Evolutionary conservation across 2,888 invertebrate genomes (phyloP).

Genomic region (Andrena praecox): DNA sequence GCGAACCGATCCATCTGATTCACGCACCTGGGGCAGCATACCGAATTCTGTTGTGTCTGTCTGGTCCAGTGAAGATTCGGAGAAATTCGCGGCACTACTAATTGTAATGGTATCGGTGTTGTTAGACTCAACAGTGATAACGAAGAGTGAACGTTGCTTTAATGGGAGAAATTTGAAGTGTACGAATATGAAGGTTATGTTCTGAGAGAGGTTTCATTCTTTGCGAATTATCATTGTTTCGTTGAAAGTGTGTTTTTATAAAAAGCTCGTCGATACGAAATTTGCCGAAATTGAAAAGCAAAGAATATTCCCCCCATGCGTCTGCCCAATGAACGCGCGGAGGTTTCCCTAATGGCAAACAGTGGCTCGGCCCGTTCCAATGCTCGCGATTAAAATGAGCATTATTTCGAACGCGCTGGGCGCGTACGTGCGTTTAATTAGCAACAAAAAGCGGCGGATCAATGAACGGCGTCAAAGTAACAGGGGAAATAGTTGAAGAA

Average conservation of each 20-base stretch:
- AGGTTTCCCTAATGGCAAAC: constrained; percentile 9
- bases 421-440: constrained; percentile 43
- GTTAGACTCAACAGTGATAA: neutral
- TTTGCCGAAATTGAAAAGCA: no score
- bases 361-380: constrained; percentile 9
- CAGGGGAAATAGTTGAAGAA: constrained; percentile 42
- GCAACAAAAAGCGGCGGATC: constrained; percentile 28
- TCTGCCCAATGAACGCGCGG: neutral
- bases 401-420: constrained; percentile 29
- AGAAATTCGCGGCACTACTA: neutral
- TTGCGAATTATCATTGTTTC: no score
- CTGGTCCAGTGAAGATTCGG: neutral
- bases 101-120: neutral
- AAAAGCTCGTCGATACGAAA: no score
- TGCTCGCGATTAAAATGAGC: constrained; percentile 24
- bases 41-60: neutral
- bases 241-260: no score
- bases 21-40: constrained; percentile 17
- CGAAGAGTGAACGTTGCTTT: no score
- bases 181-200: no score
- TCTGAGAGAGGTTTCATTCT: no score
- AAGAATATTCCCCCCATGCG: no score
- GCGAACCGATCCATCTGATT: constrained; percentile 14
- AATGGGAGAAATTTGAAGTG: no score
- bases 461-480: constrained; percentile 26